phyloP scores from a whole-genome alignment of 2,797 vertebrate genomes.

The Enteromius viviparus region DNA sequence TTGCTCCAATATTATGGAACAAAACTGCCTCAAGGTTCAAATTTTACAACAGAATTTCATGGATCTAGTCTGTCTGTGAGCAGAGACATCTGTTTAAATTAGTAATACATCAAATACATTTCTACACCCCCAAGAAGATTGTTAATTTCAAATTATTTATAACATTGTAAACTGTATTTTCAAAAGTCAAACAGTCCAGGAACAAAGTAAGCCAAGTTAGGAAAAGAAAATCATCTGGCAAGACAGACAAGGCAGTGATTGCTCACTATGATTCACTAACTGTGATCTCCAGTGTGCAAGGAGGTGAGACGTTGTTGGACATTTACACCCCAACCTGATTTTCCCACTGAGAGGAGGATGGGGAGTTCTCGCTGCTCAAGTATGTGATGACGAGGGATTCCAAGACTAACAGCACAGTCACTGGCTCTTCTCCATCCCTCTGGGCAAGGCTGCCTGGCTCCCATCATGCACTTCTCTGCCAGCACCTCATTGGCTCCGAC shows the following conservation, averaged over 20 bases:
- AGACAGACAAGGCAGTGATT: neutral
- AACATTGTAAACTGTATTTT: neutral
- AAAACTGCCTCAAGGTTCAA: neutral
- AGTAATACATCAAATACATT: neutral
- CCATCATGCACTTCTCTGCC: slow-evolving; percentile 34
- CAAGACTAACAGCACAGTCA: slow-evolving; percentile 69
- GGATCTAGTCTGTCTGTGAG: neutral
- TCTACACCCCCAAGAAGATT: neutral
- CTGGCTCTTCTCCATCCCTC: slow-evolving; percentile 65
- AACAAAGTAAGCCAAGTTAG: neutral
- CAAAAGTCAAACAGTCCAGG: neutral
- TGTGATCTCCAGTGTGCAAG: slow-evolving; percentile 34
- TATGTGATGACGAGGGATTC: slow-evolving; percentile 47
- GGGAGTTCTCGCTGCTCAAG: slow-evolving; percentile 56
- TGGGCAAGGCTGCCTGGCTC: slow-evolving; percentile 57
- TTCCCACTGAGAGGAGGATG: slow-evolving; percentile 56
- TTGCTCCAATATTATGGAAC: neutral
- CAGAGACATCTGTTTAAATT: neutral
- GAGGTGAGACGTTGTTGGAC: slow-evolving; percentile 69
- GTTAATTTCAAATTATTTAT: neutral
- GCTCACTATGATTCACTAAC: neutral
- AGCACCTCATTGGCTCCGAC: slow-evolving; percentile 48
- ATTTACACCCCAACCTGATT: slow-evolving; percentile 63
- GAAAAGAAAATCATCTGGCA: neutral
- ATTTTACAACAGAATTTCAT: neutral